Conservation (phyloP, 2,797 vertebrate genomes). For the Leptatherina wallacei region DNA sequence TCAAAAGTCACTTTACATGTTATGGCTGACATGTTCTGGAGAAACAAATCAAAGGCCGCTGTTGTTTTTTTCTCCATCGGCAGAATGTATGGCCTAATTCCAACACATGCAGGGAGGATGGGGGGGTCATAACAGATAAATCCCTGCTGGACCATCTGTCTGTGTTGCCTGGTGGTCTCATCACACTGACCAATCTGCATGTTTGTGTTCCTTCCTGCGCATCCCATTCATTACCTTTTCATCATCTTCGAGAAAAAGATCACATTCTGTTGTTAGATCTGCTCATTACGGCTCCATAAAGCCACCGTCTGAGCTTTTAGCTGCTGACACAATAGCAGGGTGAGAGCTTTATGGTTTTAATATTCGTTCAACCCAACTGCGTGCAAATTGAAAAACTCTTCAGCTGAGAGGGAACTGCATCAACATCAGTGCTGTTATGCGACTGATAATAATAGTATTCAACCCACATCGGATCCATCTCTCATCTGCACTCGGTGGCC, state of each 20-base stretch:
- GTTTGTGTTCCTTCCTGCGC: slow-evolving; percentile 37
- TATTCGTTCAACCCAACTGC: background rate
- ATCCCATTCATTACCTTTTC: background rate
- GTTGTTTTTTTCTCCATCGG: slow-evolving; percentile 31
- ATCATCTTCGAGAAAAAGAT: background rate
- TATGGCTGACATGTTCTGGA: slow-evolving; percentile 12
- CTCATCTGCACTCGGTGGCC: slow-evolving; percentile 29
- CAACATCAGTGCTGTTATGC: background rate
- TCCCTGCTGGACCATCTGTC: slow-evolving; percentile 77
- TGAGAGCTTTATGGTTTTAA: background rate
- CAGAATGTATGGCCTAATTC: slow-evolving; percentile 67
- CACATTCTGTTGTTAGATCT: background rate
- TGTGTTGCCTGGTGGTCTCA: slow-evolving; percentile 36
- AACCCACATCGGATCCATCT: slow-evolving; percentile 20
- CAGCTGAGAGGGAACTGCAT: background rate
- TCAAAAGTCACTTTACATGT: slow-evolving; percentile 3
- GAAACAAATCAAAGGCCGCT: slow-evolving; percentile 21
- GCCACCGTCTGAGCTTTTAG: background rate
- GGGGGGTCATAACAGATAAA: slow-evolving; percentile 47
- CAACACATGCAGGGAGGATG: slow-evolving; percentile 29
- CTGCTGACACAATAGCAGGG: background rate
- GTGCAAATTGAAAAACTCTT: background rate
- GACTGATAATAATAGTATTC: slow-evolving; percentile 10
- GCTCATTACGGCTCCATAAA: background rate
- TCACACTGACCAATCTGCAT: slow-evolving; percentile 44